A percentile compares a stretch with the other conserved stretches of the same genome.
Conservation (phyloP, 2,888 invertebrate species). For the Acanthosepion pharaonis region DNA sequence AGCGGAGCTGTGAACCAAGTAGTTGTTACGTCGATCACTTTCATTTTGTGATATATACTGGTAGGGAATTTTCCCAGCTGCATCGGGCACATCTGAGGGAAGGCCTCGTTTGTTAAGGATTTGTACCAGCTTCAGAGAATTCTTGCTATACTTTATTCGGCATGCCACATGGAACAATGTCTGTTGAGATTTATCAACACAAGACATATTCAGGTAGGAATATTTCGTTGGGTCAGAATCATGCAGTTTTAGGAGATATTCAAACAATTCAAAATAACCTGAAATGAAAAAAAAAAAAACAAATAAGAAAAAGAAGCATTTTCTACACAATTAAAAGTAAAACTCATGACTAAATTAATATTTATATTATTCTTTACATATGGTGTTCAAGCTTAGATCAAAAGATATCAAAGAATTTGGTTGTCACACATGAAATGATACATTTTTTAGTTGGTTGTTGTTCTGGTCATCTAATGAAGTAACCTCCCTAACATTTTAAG, state of each 20-base stretch:
- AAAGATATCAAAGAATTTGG: no score
- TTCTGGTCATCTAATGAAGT: no score
- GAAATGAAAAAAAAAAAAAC: slow-evolving; percentile 37
- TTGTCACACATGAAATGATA: no score
- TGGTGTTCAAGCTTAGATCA: no score
- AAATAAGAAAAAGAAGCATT: neutral
- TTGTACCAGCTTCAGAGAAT: slow-evolving; percentile 56
- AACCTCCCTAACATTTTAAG: no score
- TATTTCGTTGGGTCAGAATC: slow-evolving; percentile 55
- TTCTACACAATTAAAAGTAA: neutral
- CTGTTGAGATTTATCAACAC: slow-evolving; percentile 55
- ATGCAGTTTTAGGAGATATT: slow-evolving; percentile 57
- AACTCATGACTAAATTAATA: no score
- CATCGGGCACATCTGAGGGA: slow-evolving; percentile 57
- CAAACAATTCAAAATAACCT: slow-evolving; percentile 58
- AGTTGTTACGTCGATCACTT: slow-evolving; percentile 60
- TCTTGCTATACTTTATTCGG: slow-evolving; percentile 54
- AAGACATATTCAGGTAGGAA: slow-evolving; percentile 56
- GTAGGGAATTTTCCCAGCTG: slow-evolving; percentile 59
- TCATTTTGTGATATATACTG: slow-evolving; percentile 57
- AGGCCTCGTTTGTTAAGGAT: slow-evolving; percentile 59
- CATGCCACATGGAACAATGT: slow-evolving; percentile 59
- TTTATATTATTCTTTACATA: no score
- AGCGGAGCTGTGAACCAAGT: slow-evolving; percentile 45
- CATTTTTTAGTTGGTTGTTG: no score